These are phyloP conservation scores for Conistra vaccinii DNA, from an alignment of 2,888 invertebrate genomes.

Conservation along the genomic window DNA sequence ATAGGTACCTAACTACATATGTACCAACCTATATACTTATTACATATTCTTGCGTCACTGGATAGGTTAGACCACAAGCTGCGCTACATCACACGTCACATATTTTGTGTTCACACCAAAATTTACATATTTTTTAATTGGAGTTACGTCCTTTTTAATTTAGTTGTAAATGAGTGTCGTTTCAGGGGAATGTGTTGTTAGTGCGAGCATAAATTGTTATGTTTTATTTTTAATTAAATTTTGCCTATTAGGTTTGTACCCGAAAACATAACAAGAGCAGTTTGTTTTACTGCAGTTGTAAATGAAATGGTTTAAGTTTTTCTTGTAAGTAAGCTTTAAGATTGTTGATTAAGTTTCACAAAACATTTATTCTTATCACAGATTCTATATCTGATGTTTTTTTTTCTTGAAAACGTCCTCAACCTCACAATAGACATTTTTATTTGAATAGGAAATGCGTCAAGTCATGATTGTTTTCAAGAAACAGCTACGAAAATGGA, in stretches of 20 bases:
- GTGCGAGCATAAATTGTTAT: conserved; percentile 20
- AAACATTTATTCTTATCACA: background rate
- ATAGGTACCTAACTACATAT: background rate
- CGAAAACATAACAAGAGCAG: background rate
- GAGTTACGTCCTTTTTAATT: conserved; percentile 51
- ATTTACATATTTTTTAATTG: conserved; percentile 57
- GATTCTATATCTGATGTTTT: background rate
- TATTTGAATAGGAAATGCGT: conserved; percentile 15
- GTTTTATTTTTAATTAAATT: conserved; percentile 22
- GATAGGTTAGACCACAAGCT: background rate
- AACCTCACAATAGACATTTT: background rate
- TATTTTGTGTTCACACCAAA: conserved; percentile 24
- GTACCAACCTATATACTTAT: background rate
- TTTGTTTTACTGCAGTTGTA: conserved; percentile 15
- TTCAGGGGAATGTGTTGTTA: conserved; percentile 35
- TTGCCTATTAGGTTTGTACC: conserved; percentile 10
- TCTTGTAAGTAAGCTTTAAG: background rate
- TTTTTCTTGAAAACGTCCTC: background rate
- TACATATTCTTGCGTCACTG: background rate
- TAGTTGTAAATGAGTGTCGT: conserved; percentile 60
- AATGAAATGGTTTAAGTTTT: background rate
- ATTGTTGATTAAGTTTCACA: background rate
- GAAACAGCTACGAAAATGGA: background rate
- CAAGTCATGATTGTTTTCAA: conserved; percentile 6
- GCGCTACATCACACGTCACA: conserved; percentile 30